Conservation (phyloP, 2,113 vertebrate genomes). For the Pimephales promelas region DNA sequence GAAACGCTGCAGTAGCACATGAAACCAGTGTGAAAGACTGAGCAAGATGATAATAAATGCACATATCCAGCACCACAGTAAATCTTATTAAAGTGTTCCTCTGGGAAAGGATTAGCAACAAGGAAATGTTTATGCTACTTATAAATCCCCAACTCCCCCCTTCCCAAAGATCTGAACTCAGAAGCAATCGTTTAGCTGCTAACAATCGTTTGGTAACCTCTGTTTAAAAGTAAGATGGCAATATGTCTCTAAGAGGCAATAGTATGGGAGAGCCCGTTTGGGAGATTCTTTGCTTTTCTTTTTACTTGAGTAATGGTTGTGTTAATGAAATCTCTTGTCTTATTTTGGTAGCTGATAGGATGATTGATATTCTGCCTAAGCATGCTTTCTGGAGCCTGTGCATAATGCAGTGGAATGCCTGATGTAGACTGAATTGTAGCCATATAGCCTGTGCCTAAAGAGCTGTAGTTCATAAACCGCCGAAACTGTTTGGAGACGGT, state of each 20-base stretch:
- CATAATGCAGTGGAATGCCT: constrained; percentile 75
- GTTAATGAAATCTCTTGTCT: constrained; percentile 66
- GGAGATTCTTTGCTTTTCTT: constrained; percentile 59
- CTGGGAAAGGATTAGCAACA: constrained; percentile 71
- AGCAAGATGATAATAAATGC: constrained; percentile 63
- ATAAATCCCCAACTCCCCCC: background rate
- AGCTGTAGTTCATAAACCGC: constrained; percentile 70
- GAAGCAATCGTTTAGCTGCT: constrained; percentile 82
- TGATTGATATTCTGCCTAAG: constrained; percentile 76
- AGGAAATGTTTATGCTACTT: constrained; percentile 51
- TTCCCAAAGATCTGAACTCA: constrained; percentile 74
- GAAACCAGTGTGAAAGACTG: constrained; percentile 62
- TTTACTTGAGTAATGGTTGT: constrained; percentile 68
- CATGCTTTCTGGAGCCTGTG: constrained; percentile 78
- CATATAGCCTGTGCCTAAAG: constrained; percentile 79
- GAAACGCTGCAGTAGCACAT: constrained; percentile 58
- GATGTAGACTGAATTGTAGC: constrained; percentile 71
- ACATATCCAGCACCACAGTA: constrained; percentile 68
- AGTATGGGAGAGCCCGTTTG: constrained; percentile 63
- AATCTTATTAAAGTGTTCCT: constrained; percentile 66
- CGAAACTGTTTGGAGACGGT: constrained; percentile 69
- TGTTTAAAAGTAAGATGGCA: constrained; percentile 65
- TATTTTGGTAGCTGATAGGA: constrained; percentile 78
- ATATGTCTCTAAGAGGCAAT: constrained; percentile 66
- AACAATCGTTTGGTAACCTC: constrained; percentile 72